Percentiles rank a stretch among this genome's conserved stretches.
Evolutionary conservation across 2,888 invertebrate species (phyloP).

Genomic region (Cosmorhoe ocellata): DNA sequence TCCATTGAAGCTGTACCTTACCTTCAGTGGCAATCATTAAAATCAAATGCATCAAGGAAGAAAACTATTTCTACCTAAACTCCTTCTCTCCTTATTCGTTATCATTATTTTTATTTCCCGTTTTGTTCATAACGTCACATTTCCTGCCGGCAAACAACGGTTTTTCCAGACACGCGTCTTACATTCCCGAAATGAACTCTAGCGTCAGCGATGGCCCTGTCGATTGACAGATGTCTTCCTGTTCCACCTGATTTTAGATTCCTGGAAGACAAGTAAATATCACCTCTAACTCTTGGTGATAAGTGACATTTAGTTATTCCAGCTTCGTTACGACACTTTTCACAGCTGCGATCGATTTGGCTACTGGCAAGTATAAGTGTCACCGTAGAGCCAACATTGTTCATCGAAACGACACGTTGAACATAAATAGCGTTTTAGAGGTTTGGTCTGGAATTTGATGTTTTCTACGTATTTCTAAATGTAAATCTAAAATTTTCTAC

Average conservation of each 20-base stretch:
- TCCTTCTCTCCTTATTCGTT: too few relatives aligned
- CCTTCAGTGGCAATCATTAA: too few relatives aligned
- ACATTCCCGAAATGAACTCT: conserved; percentile 59
- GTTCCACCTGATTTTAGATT: conserved; percentile 41
- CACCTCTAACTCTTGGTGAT: conserved; percentile 42
- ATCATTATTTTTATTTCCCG: conserved; percentile 23
- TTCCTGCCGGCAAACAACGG: conserved; percentile 41
- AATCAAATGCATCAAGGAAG: too few relatives aligned
- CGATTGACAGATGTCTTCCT: conserved; percentile 74
- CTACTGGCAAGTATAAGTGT: conserved; percentile 54
- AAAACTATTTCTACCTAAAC: too few relatives aligned
- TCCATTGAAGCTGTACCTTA: conserved; percentile 52
- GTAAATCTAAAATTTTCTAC: too few relatives aligned
- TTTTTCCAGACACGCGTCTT: conserved; percentile 47
- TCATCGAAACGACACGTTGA: conserved; percentile 48
- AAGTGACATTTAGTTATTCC: conserved; percentile 35
- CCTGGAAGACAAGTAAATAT: conserved; percentile 28
- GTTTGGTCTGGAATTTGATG: conserved; percentile 3
- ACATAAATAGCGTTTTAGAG: conserved; percentile 39
- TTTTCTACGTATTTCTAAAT: conserved; percentile 6
- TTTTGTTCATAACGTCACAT: conserved; percentile 40
- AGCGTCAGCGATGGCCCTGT: conserved; percentile 56
- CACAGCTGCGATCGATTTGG: conserved; percentile 58
- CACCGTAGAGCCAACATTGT: conserved; percentile 54
- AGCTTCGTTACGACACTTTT: conserved; percentile 43